Base-by-base conservation (phyloP, 2,888 invertebrate species). In the Coelinius sp. region DNA sequence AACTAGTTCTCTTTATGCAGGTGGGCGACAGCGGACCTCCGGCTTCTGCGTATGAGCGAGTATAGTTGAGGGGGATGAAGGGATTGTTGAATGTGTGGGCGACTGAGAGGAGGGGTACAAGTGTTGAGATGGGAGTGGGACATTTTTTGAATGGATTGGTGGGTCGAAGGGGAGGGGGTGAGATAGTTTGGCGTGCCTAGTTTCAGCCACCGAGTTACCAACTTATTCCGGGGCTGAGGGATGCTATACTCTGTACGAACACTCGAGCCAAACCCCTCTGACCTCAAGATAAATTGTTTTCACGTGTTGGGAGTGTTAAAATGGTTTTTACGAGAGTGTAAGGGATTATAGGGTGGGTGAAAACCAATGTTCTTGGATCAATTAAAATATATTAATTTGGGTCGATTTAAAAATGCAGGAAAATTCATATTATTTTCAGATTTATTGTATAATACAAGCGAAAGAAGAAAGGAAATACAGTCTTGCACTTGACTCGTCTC, bases 241-340 rank as follows among this genome's bases (percentile, higher is more conserved):
- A 59, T 62, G 66, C 69, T 62, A 38, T 53, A 38, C 59, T 69
- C 46, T 25, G 64, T 31, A 38, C 52, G 25, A 25, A 49, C 38
- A 53, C 62, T 27, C 53, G 64, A 70, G 62, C 59, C 66, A 66
- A 46, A 44, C 41, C 64, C 65, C 64, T 65, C 66, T 63, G 53
- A 66, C 68, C 68, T 68, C 49, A 53, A 67, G 66, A 75, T 73
- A 75, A 76, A 75, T 73, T 69, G 70, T 70, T 75, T 72, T 75
- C 68, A 71, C 67, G 71, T 74, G 71, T 70, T 31, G 70, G 17
- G 68, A 68, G 53, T 73, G 69, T 73, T 67, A 67, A 75, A 75
- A 66, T 7, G 66, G 35, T 66, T 71, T 71, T 71, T 59, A 59
- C 59, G 12, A 7, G 14, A n/a, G 27, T 27, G 25, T 14, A 27